Percentiles rank a stretch among this genome's conserved stretches.
phyloP scores from a whole-genome alignment of 2,797 vertebrate species.

The Aplochiton taeniatus region DNA sequence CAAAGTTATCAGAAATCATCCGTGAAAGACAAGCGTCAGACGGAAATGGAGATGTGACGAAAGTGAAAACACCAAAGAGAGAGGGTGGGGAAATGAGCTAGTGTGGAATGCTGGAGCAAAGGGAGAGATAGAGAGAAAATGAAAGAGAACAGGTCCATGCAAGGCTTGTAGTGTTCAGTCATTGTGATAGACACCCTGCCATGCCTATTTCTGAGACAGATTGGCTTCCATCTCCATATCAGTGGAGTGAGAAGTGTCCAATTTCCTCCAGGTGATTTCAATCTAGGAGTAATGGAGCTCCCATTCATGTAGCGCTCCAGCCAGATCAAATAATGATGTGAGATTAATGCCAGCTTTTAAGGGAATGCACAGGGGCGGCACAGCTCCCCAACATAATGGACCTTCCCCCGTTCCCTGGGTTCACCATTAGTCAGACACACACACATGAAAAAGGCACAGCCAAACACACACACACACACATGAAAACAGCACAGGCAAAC shows the following conservation, averaged over 20 bases:
- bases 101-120: background rate
- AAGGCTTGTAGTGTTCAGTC: slow-evolving; percentile 41
- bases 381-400: slow-evolving; percentile 14
- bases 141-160: slow-evolving; percentile 23
- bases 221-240: slow-evolving; percentile 50
- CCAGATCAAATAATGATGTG: slow-evolving; percentile 42
- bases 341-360: slow-evolving; percentile 34
- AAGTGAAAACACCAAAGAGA: background rate
- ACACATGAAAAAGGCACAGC: too few relatives aligned
- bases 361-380: slow-evolving; percentile 9
- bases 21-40: background rate
- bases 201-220: slow-evolving; percentile 48
- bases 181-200: slow-evolving; percentile 56
- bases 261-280: slow-evolving; percentile 55
- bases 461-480: too few relatives aligned
- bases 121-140: slow-evolving; percentile 20
- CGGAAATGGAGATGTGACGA: background rate
- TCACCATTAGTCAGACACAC: slow-evolving; percentile 40
- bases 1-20: background rate
- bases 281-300: slow-evolving; percentile 50
- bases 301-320: slow-evolving; percentile 23
- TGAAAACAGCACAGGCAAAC: background rate
- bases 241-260: slow-evolving; percentile 51
- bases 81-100: background rate
- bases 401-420: background rate